Percentiles rank a stretch among this genome's conserved stretches.
phyloP scores from a whole-genome alignment of 1,140 invertebrate species.

The Penaeus chinensis region DNA sequence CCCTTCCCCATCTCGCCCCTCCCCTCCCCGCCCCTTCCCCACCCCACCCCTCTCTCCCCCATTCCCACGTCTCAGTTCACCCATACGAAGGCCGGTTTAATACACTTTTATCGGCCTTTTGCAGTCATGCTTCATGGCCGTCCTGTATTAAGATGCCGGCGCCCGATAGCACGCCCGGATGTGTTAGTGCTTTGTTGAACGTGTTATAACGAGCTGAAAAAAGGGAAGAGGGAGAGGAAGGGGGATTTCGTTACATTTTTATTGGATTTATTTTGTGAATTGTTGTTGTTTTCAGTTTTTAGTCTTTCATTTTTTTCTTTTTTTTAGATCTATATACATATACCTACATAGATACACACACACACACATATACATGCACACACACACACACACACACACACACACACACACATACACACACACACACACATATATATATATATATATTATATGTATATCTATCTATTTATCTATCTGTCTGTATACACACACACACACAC shows the following conservation, averaged over 20 bases:
- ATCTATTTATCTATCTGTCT: too few species aligned
- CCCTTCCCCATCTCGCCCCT: not conserved
- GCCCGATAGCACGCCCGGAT: not conserved
- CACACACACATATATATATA: too few species aligned
- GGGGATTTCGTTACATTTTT: not conserved
- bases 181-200: not conserved
- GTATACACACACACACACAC: too few species aligned
- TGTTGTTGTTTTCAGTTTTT: not conserved
- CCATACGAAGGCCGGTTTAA: not conserved
- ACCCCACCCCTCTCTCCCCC: not conserved
- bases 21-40: not conserved
- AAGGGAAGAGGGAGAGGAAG: not conserved
- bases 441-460: too few species aligned
- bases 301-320: not conserved
- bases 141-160: not conserved
- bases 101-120: constrained; percentile 19
- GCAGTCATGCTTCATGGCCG: constrained; percentile 18
- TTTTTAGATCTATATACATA: too few species aligned
- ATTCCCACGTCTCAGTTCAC: not conserved
- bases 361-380: not conserved
- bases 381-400: not conserved
- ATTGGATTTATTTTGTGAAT: not conserved
- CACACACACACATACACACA: too few species aligned
- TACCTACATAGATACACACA: too few species aligned
- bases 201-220: not conserved